Evolutionary conservation across 2,797 vertebrate genomes (phyloP).

Genomic region (Natrix natrix): DNA sequence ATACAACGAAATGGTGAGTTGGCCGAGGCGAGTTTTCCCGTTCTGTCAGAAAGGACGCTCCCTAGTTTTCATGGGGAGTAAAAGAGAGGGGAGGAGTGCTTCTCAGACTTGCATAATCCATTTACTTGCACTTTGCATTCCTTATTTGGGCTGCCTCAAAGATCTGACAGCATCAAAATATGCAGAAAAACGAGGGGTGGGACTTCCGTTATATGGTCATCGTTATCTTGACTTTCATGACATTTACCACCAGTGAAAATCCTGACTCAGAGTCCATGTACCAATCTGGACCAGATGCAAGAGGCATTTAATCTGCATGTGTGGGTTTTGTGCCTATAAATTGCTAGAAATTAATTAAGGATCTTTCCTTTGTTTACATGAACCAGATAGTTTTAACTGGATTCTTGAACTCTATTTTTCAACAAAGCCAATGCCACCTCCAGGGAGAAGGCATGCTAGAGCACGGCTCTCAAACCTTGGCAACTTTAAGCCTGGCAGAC

Average conservation of each 20-base stretch:
- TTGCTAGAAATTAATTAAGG: no score
- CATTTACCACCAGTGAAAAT: background rate
- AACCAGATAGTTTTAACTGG: background rate
- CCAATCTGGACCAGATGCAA: background rate
- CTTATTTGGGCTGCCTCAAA: background rate
- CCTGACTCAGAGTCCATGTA: background rate
- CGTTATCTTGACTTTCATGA: background rate
- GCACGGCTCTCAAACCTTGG: no score
- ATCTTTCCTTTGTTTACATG: background rate
- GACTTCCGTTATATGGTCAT: background rate
- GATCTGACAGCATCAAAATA: background rate
- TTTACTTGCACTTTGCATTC: background rate
- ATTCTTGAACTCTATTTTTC: background rate
- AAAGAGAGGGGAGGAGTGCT: background rate
- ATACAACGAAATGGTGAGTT: background rate
- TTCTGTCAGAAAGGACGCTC: background rate
- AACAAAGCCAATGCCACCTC: background rate
- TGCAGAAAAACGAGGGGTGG: background rate
- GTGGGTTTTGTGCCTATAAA: background rate
- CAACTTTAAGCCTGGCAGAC: no score
- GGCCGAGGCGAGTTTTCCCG: no score
- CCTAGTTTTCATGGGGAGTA: background rate
- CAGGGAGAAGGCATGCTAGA: background rate
- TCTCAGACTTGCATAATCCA: background rate
- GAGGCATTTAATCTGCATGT: background rate